phyloP scores from a whole-genome alignment of 1,140 invertebrate genomes.

The Leptonema lineaticorne region DNA sequence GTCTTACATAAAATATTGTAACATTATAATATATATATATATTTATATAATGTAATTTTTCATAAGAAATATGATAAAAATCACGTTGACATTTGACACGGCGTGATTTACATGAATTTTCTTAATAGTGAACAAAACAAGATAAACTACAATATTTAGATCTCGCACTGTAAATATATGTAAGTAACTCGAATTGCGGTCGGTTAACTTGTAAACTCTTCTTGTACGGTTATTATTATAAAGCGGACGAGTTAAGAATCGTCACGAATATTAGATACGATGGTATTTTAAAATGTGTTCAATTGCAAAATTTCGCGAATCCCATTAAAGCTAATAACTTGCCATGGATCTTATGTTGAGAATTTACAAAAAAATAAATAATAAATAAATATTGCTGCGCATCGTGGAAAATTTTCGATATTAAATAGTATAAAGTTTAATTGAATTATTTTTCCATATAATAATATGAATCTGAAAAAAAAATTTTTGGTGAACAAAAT shows the following conservation, averaged over 20 bases:
- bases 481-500: no score
- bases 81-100: slow-evolving; percentile 1
- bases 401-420: no score
- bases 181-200: background rate
- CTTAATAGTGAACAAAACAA: background rate
- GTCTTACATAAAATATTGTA: no score
- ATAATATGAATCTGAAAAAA: no score
- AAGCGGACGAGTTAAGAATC: background rate
- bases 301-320: slow-evolving; percentile 13
- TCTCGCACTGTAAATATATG: background rate
- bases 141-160: background rate
- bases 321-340: no score
- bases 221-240: background rate
- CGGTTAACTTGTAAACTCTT: background rate
- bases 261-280: slow-evolving; percentile 5
- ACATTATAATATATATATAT: no score
- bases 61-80: background rate
- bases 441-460: no score
- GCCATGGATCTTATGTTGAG: no score
- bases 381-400: no score
- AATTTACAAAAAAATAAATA: no score
- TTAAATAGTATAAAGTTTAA: no score
- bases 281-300: slow-evolving; percentile 6
- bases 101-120: background rate
- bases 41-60: no score